phyloP scores from a whole-genome alignment of 2,888 invertebrate genomes.

The Hololepta plana region DNA sequence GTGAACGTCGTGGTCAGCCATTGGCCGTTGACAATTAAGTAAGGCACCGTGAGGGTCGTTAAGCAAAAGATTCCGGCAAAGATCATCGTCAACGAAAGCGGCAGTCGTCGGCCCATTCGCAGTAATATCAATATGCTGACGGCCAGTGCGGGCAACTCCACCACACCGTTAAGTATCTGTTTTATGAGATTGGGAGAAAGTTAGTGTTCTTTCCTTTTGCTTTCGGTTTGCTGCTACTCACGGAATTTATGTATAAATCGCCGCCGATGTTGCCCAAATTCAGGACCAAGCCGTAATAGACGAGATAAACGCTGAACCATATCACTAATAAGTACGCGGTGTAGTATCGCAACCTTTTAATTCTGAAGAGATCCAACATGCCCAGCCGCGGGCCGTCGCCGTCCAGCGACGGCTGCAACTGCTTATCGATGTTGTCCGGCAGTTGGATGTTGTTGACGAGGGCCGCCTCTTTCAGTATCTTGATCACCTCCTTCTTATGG shows the following conservation, averaged over 20 bases:
- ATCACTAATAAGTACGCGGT: conserved; percentile 52
- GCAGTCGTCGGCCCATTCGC: conserved; percentile 53
- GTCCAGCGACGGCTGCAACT: conserved; percentile 30
- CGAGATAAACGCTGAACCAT: conserved; percentile 63
- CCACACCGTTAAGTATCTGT: conserved; percentile 46
- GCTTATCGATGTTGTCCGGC: conserved; percentile 51
- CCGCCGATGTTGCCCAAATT: conserved; percentile 60
- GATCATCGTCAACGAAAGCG: conserved; percentile 48
- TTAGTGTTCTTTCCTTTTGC: too few species aligned
- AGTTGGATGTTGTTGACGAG: conserved; percentile 43
- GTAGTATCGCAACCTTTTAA: conserved; percentile 41
- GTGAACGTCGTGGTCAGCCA: conserved; percentile 56
- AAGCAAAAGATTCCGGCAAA: conserved; percentile 52
- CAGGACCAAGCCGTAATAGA: conserved; percentile 59
- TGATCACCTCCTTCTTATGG: conserved; percentile 47
- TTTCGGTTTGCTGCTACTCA: conserved; percentile 23
- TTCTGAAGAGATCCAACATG: conserved; percentile 46
- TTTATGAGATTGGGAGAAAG: too few species aligned
- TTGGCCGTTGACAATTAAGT: conserved; percentile 32
- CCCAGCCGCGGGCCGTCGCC: conserved; percentile 30
- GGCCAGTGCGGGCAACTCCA: conserved; percentile 62
- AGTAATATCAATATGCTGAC: conserved; percentile 58
- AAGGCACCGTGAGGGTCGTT: conserved; percentile 31
- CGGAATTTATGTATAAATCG: conserved; percentile 54
- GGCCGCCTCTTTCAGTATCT: conserved; percentile 44